Conservation (phyloP, 2,797 vertebrate species). For the Brachymystax lenok region DNA sequence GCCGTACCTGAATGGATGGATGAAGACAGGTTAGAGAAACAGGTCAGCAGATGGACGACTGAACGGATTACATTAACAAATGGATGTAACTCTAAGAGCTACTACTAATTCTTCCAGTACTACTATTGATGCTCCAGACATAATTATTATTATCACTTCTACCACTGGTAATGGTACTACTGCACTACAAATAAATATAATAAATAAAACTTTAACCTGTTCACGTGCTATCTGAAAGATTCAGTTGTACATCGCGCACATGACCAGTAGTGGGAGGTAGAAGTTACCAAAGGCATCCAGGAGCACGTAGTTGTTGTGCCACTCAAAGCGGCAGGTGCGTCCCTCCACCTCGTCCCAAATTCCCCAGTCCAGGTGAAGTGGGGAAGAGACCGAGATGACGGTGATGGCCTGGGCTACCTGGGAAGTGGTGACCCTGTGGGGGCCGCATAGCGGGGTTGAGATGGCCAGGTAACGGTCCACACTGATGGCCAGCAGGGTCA, state of each 20-base stretch:
- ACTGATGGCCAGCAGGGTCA: conserved; percentile 92
- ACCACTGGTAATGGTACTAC: neutral
- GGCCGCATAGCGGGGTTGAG: conserved; percentile 84
- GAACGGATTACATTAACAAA: neutral
- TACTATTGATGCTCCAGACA: neutral
- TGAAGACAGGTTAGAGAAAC: conserved; percentile 16
- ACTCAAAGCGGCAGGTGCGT: conserved; percentile 80
- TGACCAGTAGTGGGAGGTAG: conserved; percentile 89
- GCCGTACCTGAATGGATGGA: conserved; percentile 71
- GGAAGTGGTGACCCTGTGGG: conserved; percentile 76
- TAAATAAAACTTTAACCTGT: conserved; percentile 71
- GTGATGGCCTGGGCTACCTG: conserved; percentile 78
- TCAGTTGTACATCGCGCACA: conserved; percentile 89
- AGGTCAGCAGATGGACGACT: neutral
- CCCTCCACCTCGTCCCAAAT: conserved; percentile 51
- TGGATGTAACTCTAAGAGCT: neutral
- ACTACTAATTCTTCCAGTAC: neutral
- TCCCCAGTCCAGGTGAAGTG: conserved; percentile 76
- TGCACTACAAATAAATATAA: neutral
- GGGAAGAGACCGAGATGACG: conserved; percentile 84
- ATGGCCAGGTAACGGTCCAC: conserved; percentile 90
- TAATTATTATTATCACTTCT: neutral
- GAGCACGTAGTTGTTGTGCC: conserved; percentile 84
- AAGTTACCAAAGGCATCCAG: conserved; percentile 82
- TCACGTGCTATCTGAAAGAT: conserved; percentile 90